These are phyloP conservation scores for Teleopsis dalmanni DNA, from an alignment of 1,140 invertebrate genomes.

Conservation along the genomic window DNA sequence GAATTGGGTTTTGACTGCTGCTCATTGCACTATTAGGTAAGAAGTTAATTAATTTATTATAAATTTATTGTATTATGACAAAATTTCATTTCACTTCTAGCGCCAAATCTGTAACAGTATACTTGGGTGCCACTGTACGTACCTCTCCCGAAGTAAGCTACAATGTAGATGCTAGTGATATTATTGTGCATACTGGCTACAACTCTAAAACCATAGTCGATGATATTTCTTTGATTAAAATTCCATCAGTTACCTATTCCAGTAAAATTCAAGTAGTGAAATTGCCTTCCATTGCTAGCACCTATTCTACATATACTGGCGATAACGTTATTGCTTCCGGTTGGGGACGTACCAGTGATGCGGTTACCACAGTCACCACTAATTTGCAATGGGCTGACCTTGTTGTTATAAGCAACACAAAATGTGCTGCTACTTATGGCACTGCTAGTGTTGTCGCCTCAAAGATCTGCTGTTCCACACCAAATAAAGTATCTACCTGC, in stretches of 20 bases:
- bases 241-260: conserved; percentile 12
- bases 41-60: neutral
- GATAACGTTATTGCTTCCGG: conserved; percentile 37
- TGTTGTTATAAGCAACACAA: conserved; percentile 18
- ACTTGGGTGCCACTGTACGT: conserved; percentile 5
- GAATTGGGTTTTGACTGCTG: conserved; percentile 51
- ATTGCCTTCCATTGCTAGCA: conserved; percentile 27
- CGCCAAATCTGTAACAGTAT: neutral
- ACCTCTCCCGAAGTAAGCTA: neutral
- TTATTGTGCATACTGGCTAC: conserved; percentile 5
- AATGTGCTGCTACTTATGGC: conserved; percentile 15
- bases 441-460: conserved; percentile 13
- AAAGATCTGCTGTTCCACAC: conserved; percentile 30
- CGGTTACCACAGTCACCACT: conserved; percentile 8
- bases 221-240: conserved; percentile 33
- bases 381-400: conserved; percentile 23
- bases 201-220: conserved; percentile 17
- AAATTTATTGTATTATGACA: neutral
- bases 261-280: conserved; percentile 29
- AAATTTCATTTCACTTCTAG: neutral
- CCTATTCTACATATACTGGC: conserved; percentile 31
- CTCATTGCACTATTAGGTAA: conserved; percentile 49
- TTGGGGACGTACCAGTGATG: conserved; percentile 42
- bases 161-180: neutral
- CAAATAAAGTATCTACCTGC: conserved; percentile 29